Conservation (phyloP, 23 tunicate species). For the Halocynthia roretzi region DNA sequence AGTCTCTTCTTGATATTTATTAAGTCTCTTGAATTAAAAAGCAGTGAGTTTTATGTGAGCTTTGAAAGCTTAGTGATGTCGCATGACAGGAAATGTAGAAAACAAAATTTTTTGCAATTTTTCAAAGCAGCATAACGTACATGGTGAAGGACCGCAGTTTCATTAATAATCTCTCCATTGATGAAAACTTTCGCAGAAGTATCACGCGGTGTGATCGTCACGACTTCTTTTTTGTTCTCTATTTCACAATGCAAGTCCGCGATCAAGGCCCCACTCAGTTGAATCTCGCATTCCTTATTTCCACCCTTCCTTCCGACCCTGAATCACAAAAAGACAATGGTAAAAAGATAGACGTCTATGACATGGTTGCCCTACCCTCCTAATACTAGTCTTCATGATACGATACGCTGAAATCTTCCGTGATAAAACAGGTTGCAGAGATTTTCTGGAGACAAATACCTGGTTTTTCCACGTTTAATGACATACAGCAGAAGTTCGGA, state of each 20-base stretch:
- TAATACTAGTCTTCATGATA: too few relatives aligned
- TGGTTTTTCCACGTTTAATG: constrained; percentile 68
- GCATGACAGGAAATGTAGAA: not conserved
- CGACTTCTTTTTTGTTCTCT: constrained; percentile 51
- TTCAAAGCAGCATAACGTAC: constrained; percentile 16
- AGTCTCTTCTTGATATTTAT: too few relatives aligned
- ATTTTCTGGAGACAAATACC: constrained; percentile 7
- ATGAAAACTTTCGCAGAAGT: constrained; percentile 39
- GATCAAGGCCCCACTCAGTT: constrained; percentile 55
- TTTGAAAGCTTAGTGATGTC: not conserved
- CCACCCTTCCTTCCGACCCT: constrained; percentile 77
- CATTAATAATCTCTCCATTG: constrained; percentile 54
- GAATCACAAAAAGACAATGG: not conserved
- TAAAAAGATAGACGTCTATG: too few relatives aligned
- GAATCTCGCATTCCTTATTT: constrained; percentile 61
- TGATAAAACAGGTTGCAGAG: not conserved
- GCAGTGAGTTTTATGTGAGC: too few relatives aligned
- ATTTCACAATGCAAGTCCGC: constrained; percentile 54
- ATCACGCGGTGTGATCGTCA: constrained; percentile 46
- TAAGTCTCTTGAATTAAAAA: too few relatives aligned
- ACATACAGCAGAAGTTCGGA: constrained; percentile 74
- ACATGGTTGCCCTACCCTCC: too few relatives aligned
- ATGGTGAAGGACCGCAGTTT: constrained; percentile 47
- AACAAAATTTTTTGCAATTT: not conserved
- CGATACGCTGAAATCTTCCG: not conserved